phyloP scores from a whole-genome alignment of 2,113 vertebrate species.

The Narcine bancroftii region DNA sequence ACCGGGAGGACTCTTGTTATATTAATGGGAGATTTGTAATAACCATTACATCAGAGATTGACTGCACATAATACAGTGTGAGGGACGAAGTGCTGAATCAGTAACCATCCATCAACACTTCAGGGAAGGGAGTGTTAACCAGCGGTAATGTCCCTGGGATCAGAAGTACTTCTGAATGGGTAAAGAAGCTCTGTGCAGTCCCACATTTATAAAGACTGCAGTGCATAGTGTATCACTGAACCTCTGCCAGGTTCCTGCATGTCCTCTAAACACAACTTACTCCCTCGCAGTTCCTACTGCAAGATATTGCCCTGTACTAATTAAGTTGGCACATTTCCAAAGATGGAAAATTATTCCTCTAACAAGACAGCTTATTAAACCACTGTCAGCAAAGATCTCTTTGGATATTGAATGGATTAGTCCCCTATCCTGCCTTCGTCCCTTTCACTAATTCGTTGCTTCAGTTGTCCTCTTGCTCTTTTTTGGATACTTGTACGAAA shows the following conservation, averaged over 20 bases:
- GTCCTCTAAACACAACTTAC: not conserved
- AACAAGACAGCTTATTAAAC: not conserved
- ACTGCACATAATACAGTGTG: constrained; percentile 15
- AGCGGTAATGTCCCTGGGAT: constrained; percentile 1
- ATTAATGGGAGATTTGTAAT: constrained; percentile 35
- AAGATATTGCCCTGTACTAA: constrained; percentile 3
- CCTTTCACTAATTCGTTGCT: not conserved
- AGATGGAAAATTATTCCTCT: not conserved
- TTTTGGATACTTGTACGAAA: not conserved
- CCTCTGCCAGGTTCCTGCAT: not conserved
- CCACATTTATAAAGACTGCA: not conserved
- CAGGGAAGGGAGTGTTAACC: no score
- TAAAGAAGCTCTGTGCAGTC: not conserved
- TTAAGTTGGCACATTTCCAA: constrained; percentile 27
- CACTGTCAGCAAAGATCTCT: not conserved
- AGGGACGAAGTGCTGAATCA: constrained; percentile 25
- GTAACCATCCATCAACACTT: not conserved
- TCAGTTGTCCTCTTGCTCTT: not conserved
- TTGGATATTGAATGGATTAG: not conserved
- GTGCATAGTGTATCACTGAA: not conserved
- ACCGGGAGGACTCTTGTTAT: constrained; percentile 12
- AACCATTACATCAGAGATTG: constrained; percentile 20
- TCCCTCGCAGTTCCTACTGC: not conserved
- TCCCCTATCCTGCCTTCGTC: not conserved
- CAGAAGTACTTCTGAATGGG: not conserved